phyloP scores from a whole-genome alignment of 2,888 invertebrate species.

The Orchesella flavescens region DNA sequence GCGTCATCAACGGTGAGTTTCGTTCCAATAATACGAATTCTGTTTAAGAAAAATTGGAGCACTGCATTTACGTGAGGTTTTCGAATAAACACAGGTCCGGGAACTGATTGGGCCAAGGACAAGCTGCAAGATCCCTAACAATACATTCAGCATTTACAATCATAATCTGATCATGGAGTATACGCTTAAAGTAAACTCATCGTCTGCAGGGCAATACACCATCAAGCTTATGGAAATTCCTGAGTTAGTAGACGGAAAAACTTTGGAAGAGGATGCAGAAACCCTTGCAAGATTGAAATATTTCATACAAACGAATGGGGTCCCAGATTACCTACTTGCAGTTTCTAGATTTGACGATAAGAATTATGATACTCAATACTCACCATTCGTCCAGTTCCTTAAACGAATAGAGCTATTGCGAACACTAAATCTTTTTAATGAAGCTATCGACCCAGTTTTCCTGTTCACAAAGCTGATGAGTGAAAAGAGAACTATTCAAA shows the following conservation, averaged over 20 bases:
- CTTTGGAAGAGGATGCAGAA: neutral
- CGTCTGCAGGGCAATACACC: neutral
- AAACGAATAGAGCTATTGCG: neutral
- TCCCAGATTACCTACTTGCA: constrained; percentile 4
- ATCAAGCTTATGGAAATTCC: constrained; percentile 9
- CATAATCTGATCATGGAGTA: neutral
- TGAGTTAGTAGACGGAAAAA: neutral
- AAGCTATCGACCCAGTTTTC: neutral
- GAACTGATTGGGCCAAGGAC: neutral
- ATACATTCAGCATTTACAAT: too few species aligned
- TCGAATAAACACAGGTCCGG: constrained; percentile 2
- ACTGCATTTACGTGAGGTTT: neutral
- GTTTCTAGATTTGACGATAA: constrained; percentile 16
- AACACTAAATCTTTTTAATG: neutral
- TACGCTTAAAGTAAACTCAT: neutral
- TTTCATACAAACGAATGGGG: neutral
- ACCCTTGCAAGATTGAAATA: neutral
- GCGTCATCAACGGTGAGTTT: neutral
- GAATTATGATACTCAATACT: neutral
- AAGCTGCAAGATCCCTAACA: neutral
- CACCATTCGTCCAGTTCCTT: neutral
- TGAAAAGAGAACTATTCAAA: neutral
- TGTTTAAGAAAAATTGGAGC: too few species aligned
- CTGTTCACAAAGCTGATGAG: neutral
- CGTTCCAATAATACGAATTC: too few species aligned